These are phyloP conservation scores for Sphaerophoria taeniata DNA, from an alignment of 2,888 invertebrate species.

Conservation along the genomic window DNA sequence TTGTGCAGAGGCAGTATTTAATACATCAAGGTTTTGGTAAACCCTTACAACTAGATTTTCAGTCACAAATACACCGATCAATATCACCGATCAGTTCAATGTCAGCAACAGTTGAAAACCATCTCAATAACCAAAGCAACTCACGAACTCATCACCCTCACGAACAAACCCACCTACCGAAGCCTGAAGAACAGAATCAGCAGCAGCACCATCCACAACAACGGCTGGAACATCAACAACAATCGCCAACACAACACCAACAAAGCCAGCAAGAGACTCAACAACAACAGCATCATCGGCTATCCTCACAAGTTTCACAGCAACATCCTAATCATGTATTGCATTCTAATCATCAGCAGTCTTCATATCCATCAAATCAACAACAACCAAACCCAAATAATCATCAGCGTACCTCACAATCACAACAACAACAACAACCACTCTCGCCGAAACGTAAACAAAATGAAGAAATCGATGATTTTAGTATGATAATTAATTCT, in stretches of 20 bases:
- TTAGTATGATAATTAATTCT: constrained; percentile 58
- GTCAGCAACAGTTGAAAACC: constrained; percentile 53
- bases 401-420: constrained; percentile 40
- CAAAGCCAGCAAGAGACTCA: constrained; percentile 57
- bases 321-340: constrained; percentile 39
- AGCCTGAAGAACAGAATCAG: constrained; percentile 48
- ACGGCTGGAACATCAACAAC: constrained; percentile 40
- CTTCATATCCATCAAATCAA: constrained; percentile 38
- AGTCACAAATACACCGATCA: constrained; percentile 74
- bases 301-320: constrained; percentile 29
- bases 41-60: constrained; percentile 76
- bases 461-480: constrained; percentile 57
- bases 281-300: constrained; percentile 21
- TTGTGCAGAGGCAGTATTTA: constrained; percentile 78
- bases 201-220: constrained; percentile 11
- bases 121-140: constrained; percentile 47
- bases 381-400: constrained; percentile 55
- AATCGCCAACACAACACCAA: constrained; percentile 48
- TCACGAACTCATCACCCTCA: constrained; percentile 49
- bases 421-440: constrained; percentile 48
- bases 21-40: constrained; percentile 78
- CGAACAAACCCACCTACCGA: constrained; percentile 47
- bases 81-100: constrained; percentile 71
- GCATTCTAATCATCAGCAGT: constrained; percentile 24
- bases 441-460: constrained; percentile 61